These are phyloP conservation scores for Ditula angustiorana DNA, from an alignment of 2,888 invertebrate genomes.

Conservation along the genomic window DNA sequence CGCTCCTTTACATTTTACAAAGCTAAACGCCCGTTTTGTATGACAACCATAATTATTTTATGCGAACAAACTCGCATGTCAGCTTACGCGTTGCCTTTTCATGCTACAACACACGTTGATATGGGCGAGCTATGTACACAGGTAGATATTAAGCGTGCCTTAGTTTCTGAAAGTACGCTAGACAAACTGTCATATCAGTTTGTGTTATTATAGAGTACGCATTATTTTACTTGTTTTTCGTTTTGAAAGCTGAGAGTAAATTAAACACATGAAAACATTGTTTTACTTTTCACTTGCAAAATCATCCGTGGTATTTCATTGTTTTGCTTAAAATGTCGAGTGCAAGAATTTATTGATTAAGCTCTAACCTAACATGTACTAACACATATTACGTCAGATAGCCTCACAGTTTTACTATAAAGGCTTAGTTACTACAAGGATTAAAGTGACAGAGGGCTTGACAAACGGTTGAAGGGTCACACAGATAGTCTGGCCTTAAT, in stretches of 20 bases:
- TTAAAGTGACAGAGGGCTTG: background rate
- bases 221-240: background rate
- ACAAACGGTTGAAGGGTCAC: background rate
- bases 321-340: too few relatives aligned
- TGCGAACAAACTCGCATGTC: slow-evolving; percentile 47
- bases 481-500: slow-evolving; percentile 7
- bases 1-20: slow-evolving; percentile 49
- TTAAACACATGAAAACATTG: too few relatives aligned
- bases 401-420: background rate
- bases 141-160: slow-evolving; percentile 29
- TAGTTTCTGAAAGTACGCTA: slow-evolving; percentile 34
- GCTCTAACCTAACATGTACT: too few relatives aligned
- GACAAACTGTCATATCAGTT: slow-evolving; percentile 8
- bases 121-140: background rate
- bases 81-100: slow-evolving; percentile 42
- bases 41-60: slow-evolving; percentile 54
- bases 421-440: background rate
- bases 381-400: background rate
- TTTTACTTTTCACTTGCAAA: too few relatives aligned
- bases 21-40: slow-evolving; percentile 49
- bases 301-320: too few relatives aligned
- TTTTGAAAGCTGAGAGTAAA: too few relatives aligned
- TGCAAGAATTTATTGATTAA: too few relatives aligned
- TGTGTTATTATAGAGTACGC: background rate
- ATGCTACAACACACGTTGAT: background rate